Base-by-base conservation (phyloP, 37 sponge, comb jelly and placozoan species). In the Beroe ovata region DNA sequence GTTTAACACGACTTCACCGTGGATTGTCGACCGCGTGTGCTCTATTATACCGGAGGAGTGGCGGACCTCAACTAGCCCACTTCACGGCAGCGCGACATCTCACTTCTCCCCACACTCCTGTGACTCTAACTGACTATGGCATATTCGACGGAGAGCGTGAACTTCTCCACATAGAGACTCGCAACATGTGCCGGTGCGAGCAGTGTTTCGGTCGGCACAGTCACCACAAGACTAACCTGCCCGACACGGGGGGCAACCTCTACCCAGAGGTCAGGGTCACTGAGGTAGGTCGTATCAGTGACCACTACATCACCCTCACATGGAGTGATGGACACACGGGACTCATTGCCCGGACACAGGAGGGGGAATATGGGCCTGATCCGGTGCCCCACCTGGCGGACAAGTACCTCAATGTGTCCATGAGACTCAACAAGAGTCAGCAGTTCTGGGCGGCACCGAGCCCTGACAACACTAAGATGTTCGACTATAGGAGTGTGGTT, bases 251-350 rank as follows among this genome's bases (percentile, higher is more conserved):
- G 6, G 63, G 63, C 26, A 61, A 61, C 28, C 63, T 61, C 3
- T 25, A 61, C 28, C 63, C 63, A 3, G 63, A 25, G 63, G 63
- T 25, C 26, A 61, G 28, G 63, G 63, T 61, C 28, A 61, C 63
- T 4, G 20, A 61, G 22, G 28, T 61, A 61, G 63, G 63, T 4
- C 8, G 28, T 3, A 25, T 61, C 28, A 26, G 26, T 26, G 63
- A 61, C 23, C 63, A 61, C 63, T 61, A 61, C 28, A 25, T 61
- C 22, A 61, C 26, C 28, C 63, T 61, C 23, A 61, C 63, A 3
- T 61, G 63, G 63, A 61, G 63, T 61, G 63, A 61, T 16, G 63
- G 63, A 4, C 63, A 61, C 63, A 61, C 63, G 28, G 63, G 63
- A 3, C 63, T 61, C 28, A 25, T 61, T 61, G 63, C 63, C 63